A percentile compares a stretch with the other conserved stretches of the same genome.
These are phyloP conservation scores for Potamilus streckersoni DNA, from an alignment of 1,140 invertebrate genomes.

Conservation along the genomic window DNA sequence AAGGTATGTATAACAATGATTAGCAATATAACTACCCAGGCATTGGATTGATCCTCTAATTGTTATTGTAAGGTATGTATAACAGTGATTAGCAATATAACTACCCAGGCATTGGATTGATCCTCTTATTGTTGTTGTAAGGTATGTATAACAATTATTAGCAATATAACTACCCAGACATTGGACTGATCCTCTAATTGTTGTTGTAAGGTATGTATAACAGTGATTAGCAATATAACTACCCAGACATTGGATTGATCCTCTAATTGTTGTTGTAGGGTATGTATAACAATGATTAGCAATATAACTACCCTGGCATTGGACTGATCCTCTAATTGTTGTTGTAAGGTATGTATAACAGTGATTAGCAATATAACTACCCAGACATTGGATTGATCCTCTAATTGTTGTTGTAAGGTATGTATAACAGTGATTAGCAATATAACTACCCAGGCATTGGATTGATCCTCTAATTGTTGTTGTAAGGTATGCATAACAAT, in stretches of 20 bases:
- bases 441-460: no score
- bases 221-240: neutral
- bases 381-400: no score
- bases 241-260: no score
- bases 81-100: neutral
- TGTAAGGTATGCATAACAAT: no score
- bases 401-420: no score
- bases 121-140: neutral
- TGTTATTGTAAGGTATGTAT: neutral
- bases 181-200: neutral
- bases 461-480: no score
- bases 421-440: no score
- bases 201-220: neutral
- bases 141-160: neutral
- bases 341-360: slow-evolving; percentile 58
- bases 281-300: no score
- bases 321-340: slow-evolving; percentile 49
- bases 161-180: neutral
- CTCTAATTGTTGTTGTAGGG: no score
- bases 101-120: neutral
- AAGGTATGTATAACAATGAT: neutral
- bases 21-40: neutral
- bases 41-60: neutral
- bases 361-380: no score
- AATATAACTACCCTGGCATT: no score